A percentile compares a stretch with the other conserved stretches of the same genome.
phyloP scores from a whole-genome alignment of 2,113 vertebrate genomes.

The Taurulus bubalis region DNA sequence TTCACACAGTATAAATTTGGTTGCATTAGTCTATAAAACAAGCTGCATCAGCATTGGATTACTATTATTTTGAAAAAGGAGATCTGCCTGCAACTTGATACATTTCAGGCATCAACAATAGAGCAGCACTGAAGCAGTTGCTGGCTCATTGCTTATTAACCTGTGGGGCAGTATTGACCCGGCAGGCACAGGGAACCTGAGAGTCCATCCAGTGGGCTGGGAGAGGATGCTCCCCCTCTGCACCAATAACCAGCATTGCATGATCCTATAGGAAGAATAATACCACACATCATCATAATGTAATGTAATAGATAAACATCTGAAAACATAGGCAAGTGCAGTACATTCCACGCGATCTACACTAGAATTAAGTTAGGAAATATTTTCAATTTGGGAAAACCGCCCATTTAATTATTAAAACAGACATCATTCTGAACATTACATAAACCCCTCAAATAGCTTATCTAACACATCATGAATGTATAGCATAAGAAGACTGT shows the following conservation, averaged over 20 bases:
- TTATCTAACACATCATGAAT: neutral
- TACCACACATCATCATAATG: conserved; percentile 18
- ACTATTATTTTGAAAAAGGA: conserved; percentile 12
- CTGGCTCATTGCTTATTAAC: conserved; percentile 70
- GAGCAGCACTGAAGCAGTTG: conserved; percentile 13
- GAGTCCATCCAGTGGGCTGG: conserved; percentile 81
- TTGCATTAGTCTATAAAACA: conserved; percentile 41
- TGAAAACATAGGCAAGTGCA: neutral
- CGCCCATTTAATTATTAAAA: neutral
- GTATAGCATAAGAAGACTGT: neutral
- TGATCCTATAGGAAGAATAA: conserved; percentile 76
- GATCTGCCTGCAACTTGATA: neutral
- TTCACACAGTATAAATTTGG: conserved; percentile 46
- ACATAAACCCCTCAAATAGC: neutral
- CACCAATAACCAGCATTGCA: conserved; percentile 92
- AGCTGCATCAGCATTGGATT: conserved; percentile 9
- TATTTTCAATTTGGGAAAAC: neutral
- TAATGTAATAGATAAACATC: neutral
- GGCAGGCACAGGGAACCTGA: conserved; percentile 86
- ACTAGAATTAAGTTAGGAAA: neutral
- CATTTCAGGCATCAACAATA: neutral
- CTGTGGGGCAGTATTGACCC: conserved; percentile 90
- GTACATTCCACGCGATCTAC: neutral
- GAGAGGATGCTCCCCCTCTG: conserved; percentile 79
- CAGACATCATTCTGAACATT: neutral